Evolutionary conservation across 2,888 invertebrate species (phyloP).

Genomic region (Amphipyra tragopoginis): DNA sequence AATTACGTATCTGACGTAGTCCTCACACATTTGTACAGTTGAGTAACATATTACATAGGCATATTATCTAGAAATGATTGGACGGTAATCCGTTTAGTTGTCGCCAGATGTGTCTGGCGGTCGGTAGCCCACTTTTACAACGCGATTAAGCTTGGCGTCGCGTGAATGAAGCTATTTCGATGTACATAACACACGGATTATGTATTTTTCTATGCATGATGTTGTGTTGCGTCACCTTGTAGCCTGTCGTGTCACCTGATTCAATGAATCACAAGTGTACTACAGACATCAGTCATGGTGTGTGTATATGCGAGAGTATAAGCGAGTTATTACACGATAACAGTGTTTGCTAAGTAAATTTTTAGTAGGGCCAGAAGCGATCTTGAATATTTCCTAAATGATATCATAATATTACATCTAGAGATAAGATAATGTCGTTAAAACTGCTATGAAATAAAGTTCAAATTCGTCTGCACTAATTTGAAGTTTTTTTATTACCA

Average conservation of each 20-base stretch:
- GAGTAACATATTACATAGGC: conserved; percentile 72
- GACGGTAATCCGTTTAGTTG: conserved; percentile 68
- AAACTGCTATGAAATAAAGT: conserved; percentile 11
- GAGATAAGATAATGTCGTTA: conserved; percentile 38
- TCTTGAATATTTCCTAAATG: conserved; percentile 35
- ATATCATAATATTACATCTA: conserved; percentile 19
- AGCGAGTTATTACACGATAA: conserved; percentile 24
- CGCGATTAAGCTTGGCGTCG: conserved; percentile 42
- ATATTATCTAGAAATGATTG: conserved; percentile 75
- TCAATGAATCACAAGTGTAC: conserved; percentile 52
- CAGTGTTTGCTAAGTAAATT: conserved; percentile 21
- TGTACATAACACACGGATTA: conserved; percentile 45
- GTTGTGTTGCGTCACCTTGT: conserved; percentile 50
- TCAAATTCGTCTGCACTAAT: conserved; percentile 9
- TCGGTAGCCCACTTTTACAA: conserved; percentile 48
- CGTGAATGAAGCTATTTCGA: conserved; percentile 57
- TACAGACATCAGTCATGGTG: conserved; percentile 33
- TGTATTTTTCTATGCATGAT: conserved; percentile 43
- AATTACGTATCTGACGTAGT: conserved; percentile 69
- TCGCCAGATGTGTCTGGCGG: conserved; percentile 60
- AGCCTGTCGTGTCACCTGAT: conserved; percentile 52
- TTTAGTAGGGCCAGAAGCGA: conserved; percentile 28
- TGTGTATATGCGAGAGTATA: conserved; percentile 19
- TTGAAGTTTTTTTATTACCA: conserved; percentile 6
- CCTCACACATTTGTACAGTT: conserved; percentile 75